These are phyloP conservation scores for Tethea ocularis DNA, from an alignment of 2,888 invertebrate species.

Conservation along the genomic window DNA sequence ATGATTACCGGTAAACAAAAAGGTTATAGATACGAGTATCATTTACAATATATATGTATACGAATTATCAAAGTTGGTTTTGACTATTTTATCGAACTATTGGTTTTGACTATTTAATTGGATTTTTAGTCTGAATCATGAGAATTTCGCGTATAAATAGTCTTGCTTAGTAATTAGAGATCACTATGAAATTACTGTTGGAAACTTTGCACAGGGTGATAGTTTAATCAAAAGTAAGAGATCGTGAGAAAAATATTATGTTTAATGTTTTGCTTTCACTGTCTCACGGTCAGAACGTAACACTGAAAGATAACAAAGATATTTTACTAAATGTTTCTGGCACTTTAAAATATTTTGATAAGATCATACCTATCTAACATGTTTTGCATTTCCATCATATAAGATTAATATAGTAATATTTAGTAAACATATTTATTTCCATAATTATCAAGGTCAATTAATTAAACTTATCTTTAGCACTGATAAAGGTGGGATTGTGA, in stretches of 20 bases:
- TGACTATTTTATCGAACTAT: background rate
- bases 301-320: conserved; percentile 20
- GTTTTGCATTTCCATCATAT: background rate
- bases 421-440: no score
- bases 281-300: conserved; percentile 54
- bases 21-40: no score
- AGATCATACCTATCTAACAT: no score
- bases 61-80: no score
- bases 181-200: conserved; percentile 25
- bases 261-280: conserved; percentile 65
- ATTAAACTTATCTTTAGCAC: no score
- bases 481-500: no score
- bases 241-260: conserved; percentile 63
- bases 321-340: background rate
- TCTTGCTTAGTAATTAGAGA: conserved; percentile 13
- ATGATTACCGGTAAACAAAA: no score
- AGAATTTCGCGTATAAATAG: background rate
- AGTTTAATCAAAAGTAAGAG: conserved; percentile 46
- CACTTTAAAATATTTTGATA: background rate
- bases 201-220: conserved; percentile 41
- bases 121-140: background rate
- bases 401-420: no score
- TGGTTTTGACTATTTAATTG: no score
- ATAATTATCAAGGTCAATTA: no score
- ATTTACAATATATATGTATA: no score